Evolutionary conservation across 2,888 invertebrate species (phyloP).

Genomic region (Branchellion lobata): DNA sequence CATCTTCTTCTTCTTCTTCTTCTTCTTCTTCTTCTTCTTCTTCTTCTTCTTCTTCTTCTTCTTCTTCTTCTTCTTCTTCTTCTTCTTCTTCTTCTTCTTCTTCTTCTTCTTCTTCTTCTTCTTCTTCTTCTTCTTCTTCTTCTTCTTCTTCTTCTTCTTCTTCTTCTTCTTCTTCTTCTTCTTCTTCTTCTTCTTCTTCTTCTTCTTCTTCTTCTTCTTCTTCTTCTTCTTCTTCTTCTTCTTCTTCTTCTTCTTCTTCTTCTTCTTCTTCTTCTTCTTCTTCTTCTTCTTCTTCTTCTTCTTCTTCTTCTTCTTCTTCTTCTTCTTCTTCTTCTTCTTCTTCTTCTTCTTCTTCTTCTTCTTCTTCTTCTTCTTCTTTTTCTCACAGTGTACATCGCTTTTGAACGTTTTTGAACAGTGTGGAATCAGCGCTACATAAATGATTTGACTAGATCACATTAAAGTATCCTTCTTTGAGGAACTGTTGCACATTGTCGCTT

Average conservation of each 20-base stretch:
- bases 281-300: no score
- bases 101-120: background rate
- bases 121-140: background rate
- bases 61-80: background rate
- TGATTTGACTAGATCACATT: no score
- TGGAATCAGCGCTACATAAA: no score
- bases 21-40: background rate
- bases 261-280: no score
- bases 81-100: background rate
- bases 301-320: no score
- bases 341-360: slow-evolving; percentile 4
- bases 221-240: background rate
- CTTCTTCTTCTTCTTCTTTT: no score
- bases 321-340: slow-evolving; percentile 10
- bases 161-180: background rate
- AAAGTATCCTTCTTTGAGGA: no score
- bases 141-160: background rate
- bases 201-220: background rate
- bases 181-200: background rate
- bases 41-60: background rate
- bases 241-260: no score
- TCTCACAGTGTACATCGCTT: no score
- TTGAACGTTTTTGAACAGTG: no score
- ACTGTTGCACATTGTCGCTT: no score
- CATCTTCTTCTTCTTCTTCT: background rate